A percentile compares a stretch with the other conserved stretches of the same genome.
Evolutionary conservation across 2,113 vertebrate genomes (phyloP).

Genomic region (Sciurus niger): DNA sequence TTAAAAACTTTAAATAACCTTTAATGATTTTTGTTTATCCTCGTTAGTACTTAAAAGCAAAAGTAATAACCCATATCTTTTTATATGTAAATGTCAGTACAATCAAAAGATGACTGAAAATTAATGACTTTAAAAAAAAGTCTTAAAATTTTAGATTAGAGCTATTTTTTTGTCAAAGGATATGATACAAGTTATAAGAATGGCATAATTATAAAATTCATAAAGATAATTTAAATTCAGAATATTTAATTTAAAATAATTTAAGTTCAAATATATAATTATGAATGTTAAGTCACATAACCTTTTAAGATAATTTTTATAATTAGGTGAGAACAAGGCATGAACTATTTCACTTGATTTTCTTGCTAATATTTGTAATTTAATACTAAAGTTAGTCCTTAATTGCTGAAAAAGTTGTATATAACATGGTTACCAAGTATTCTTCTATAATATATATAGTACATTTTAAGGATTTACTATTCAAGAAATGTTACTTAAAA

Average conservation of each 20-base stretch:
- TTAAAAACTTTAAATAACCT: conserved; percentile 77
- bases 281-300: conserved; percentile 76
- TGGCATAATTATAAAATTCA: conserved; percentile 81
- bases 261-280: conserved; percentile 79
- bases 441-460: conserved; percentile 49
- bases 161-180: conserved; percentile 79
- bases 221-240: conserved; percentile 80
- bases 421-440: conserved; percentile 56
- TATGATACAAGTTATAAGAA: conserved; percentile 75
- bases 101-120: conserved; percentile 77
- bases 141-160: conserved; percentile 82
- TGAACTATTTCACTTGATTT: conserved; percentile 74
- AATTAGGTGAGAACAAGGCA: conserved; percentile 81
- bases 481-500: conserved; percentile 55
- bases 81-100: conserved; percentile 74
- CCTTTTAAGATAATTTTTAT: conserved; percentile 82
- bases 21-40: conserved; percentile 80
- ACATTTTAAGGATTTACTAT: conserved; percentile 34
- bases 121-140: conserved; percentile 78
- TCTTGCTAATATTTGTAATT: conserved; percentile 76
- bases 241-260: conserved; percentile 84
- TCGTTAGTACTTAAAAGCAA: conserved; percentile 75
- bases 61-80: conserved; percentile 73
- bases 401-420: conserved; percentile 70
- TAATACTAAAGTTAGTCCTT: conserved; percentile 71